Base-by-base conservation (phyloP, 2,113 vertebrate genomes). In the Myotis davidii region DNA sequence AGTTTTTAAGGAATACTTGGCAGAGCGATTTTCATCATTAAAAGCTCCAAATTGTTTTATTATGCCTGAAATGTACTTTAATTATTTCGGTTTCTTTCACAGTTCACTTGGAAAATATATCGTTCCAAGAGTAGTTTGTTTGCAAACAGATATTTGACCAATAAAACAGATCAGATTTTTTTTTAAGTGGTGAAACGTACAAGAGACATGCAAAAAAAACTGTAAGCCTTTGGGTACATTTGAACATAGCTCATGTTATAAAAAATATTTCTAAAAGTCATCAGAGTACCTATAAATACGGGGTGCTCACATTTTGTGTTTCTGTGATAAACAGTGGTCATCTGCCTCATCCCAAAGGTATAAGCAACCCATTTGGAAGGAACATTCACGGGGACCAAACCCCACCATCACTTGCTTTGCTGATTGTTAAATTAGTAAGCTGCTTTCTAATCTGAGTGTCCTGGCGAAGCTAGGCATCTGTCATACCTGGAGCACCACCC, bases 1-100 rank as follows among this genome's bases (percentile, higher is more conserved):
- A 29, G 73, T 61, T 94, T 90, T 88, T 61, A 29, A 54, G 87
- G 74, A 88, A 85, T 20, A 48, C 42, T 82, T 5, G 2, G 65
- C 70, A 86, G 54, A 69, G 54, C 50, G 32, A 32, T 70, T 54
- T 94, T 92, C 12, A 2, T 91, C 83, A 69, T 76, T 96, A 92
- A 87, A 88, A 65, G 86, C 39, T 79, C 77, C 61, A 73, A 56
- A 92, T 88, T 94, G 65, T 91, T 92, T 93, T 92, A 76, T 94
- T 76, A 69, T 77, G 27, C 61, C 78, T 95, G 94, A 93, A 82
- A 45, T 89, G 23, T 34, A 65, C 85, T 95, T 78, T 87, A 85
- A 90, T 92, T 95, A 65, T 84, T 92, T 93, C 52, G 78, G 3
- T 85, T 95, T 92, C 45, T 82, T 85, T 37, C 18, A 1, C 52